These are phyloP conservation scores for Pseudochirops corinnae DNA, from an alignment of 2,797 vertebrate genomes.

Conservation along the genomic window DNA sequence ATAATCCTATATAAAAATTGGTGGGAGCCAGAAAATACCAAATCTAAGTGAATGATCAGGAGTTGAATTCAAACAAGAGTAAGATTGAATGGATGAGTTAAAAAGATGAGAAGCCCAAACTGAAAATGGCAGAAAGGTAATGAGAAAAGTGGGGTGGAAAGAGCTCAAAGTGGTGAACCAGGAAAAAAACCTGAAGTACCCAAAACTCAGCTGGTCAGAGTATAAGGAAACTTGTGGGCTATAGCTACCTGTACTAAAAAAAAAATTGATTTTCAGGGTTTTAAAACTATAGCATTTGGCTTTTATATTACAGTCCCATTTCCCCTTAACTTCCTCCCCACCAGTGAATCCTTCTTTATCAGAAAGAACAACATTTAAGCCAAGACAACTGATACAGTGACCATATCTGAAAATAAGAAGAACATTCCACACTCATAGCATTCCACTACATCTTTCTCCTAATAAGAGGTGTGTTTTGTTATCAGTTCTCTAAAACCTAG, in stretches of 20 bases:
- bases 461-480: not conserved
- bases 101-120: not conserved
- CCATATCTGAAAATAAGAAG: not conserved
- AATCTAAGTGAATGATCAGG: not conserved
- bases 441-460: not conserved
- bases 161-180: not conserved
- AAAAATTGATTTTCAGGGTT: not conserved
- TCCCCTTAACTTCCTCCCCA: not conserved
- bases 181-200: not conserved
- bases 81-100: not conserved
- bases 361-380: not conserved
- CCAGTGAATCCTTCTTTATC: not conserved
- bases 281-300: not conserved
- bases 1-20: not conserved
- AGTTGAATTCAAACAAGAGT: not conserved
- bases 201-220: not conserved
- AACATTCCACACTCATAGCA: not conserved
- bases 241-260: not conserved
- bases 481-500: not conserved
- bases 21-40: not conserved
- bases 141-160: not conserved
- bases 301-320: not conserved
- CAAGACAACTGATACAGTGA: not conserved
- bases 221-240: not conserved
- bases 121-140: not conserved